These are phyloP conservation scores for Epicampocera succincta DNA, from an alignment of 2,888 invertebrate genomes.

Conservation along the genomic window DNA sequence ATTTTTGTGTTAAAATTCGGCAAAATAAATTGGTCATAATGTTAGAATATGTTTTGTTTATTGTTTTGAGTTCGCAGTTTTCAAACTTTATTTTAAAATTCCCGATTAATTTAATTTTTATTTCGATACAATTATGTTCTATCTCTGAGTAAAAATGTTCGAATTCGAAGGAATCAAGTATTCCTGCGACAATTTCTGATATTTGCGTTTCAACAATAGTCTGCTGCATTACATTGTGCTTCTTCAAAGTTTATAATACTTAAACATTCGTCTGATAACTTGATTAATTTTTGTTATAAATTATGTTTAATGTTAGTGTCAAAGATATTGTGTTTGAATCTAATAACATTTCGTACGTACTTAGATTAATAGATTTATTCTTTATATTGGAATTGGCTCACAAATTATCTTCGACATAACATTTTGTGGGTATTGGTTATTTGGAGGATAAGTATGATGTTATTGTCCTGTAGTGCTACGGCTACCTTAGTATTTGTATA, in stretches of 20 bases:
- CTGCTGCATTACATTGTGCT: constrained; percentile 3
- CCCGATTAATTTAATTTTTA: background rate
- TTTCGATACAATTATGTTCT: constrained; percentile 16
- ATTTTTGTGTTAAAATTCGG: constrained; percentile 15
- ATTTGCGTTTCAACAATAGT: constrained; percentile 2
- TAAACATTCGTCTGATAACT: constrained; percentile 1
- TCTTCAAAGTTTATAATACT: constrained; percentile 7
- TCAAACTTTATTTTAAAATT: constrained; percentile 2
- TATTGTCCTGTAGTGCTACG: constrained; percentile 8
- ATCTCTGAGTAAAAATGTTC: constrained; percentile 4
- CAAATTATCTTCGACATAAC: constrained; percentile 47
- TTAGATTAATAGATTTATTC: constrained; percentile 27
- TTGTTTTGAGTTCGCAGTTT: constrained; percentile 16
- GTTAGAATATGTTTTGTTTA: constrained; percentile 19
- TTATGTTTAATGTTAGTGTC: constrained; percentile 17
- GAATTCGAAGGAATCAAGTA: constrained; percentile 18
- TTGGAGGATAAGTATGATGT: constrained; percentile 3
- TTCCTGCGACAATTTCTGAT: constrained; percentile 10
- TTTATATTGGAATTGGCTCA: constrained; percentile 49
- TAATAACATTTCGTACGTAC: constrained; percentile 15
- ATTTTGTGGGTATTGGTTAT: background rate
- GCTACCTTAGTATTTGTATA: constrained; percentile 9
- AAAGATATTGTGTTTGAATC: constrained; percentile 6
- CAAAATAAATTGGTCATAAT: constrained; percentile 19
- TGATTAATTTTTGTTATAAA: constrained; percentile 6